phyloP scores from a whole-genome alignment of 2,888 invertebrate species.

The Drosophila subquinaria region DNA sequence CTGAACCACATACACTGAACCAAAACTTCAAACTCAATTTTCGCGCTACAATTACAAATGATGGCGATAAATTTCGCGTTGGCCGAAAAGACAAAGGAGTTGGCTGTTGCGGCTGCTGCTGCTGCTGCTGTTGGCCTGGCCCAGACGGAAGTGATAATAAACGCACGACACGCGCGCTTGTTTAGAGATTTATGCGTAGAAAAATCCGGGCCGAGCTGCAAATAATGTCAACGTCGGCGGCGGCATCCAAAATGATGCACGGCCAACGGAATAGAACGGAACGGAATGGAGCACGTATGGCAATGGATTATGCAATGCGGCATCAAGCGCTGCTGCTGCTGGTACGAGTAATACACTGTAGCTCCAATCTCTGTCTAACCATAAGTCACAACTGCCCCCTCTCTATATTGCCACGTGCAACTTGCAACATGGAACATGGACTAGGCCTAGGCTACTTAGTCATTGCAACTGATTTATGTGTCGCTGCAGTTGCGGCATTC shows the following conservation, averaged over 20 bases:
- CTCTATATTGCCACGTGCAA: background rate
- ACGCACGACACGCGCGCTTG: slow-evolving; percentile 80
- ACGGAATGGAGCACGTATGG: slow-evolving; percentile 31
- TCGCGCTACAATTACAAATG: slow-evolving; percentile 83
- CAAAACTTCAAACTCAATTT: slow-evolving; percentile 80
- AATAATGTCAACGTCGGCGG: slow-evolving; percentile 70
- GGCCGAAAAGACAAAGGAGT: slow-evolving; percentile 69
- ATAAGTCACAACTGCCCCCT: slow-evolving; percentile 65
- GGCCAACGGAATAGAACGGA: slow-evolving; percentile 31
- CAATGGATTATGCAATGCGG: slow-evolving; percentile 76
- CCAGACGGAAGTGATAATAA: slow-evolving; percentile 77
- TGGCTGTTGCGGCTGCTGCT: slow-evolving; percentile 35
- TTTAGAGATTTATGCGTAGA: slow-evolving; percentile 78
- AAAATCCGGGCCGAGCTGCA: slow-evolving; percentile 67
- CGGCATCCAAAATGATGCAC: slow-evolving; percentile 75
- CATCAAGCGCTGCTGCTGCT: slow-evolving; percentile 45
- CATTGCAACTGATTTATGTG: slow-evolving; percentile 70
- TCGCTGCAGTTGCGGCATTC: slow-evolving; percentile 54
- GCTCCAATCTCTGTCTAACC: slow-evolving; percentile 58
- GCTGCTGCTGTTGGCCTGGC: slow-evolving; percentile 24
- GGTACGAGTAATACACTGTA: slow-evolving; percentile 52
- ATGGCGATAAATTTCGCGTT: slow-evolving; percentile 80
- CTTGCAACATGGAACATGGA: slow-evolving; percentile 55
- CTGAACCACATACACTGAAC: slow-evolving; percentile 9
- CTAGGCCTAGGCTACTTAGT: slow-evolving; percentile 70